Conservation (phyloP, 37 sponge, comb jelly and placozoan genomes). For the Dysidea cf. avara region DNA sequence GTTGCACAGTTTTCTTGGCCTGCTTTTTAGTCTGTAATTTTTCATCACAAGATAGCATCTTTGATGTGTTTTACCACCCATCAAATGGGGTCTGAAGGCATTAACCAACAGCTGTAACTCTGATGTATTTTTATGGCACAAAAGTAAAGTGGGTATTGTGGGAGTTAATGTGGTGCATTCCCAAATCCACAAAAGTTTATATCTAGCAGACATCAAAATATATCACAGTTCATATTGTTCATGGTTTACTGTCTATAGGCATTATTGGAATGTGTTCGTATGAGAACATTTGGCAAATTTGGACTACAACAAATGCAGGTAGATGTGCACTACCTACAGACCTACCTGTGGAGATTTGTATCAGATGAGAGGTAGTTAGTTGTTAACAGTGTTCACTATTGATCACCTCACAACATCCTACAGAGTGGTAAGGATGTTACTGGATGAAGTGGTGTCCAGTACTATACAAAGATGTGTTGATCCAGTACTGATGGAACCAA, state of each 20-base stretch:
- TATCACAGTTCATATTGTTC: constrained; percentile 50
- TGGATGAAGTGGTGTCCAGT: constrained; percentile 88
- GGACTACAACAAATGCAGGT: constrained; percentile 99
- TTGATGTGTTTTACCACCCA: not conserved
- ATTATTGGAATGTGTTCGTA: constrained; percentile 93
- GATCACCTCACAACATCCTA: not conserved
- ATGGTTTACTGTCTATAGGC: constrained; percentile 58
- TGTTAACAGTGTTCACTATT: not conserved
- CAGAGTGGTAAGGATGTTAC: constrained; percentile 74
- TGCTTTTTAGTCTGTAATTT: too few species aligned
- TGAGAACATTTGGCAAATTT: constrained; percentile 95
- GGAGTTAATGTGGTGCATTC: too few species aligned
- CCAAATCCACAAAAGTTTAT: too few species aligned
- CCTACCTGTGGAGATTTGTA: constrained; percentile 97
- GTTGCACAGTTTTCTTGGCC: too few species aligned
- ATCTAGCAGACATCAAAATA: too few species aligned
- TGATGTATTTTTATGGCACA: too few species aligned
- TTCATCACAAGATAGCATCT: too few species aligned
- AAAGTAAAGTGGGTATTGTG: too few species aligned
- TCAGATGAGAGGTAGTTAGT: constrained; percentile 87
- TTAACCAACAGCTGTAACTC: not conserved
- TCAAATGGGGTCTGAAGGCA: too few species aligned
- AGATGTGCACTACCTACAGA: constrained; percentile 90
- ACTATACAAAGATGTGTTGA: constrained; percentile 90
- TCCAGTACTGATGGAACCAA: constrained; percentile 88